Evolutionary conservation across 2,888 invertebrate genomes (phyloP).

Genomic region (Drosophila tanythrix): DNA sequence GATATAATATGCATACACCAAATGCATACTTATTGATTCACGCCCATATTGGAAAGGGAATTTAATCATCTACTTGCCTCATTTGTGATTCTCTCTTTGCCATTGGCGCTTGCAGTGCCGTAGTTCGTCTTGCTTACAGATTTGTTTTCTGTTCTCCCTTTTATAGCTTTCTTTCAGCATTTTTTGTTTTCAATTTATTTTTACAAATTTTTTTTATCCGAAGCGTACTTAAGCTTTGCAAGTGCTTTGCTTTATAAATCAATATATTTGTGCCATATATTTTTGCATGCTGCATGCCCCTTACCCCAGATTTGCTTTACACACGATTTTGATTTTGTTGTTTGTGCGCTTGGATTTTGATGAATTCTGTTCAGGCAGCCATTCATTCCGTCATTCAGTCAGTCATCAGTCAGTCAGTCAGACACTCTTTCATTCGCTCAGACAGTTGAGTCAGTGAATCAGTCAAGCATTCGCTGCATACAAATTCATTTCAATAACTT

Average conservation of each 20-base stretch:
- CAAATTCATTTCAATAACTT: constrained; percentile 79
- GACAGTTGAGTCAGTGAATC: constrained; percentile 43
- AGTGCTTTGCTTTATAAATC: constrained; percentile 72
- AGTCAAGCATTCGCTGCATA: constrained; percentile 57
- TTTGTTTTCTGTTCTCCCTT: constrained; percentile 42
- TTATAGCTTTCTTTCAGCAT: constrained; percentile 10
- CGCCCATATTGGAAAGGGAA: constrained; percentile 42
- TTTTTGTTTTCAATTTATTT: constrained; percentile 21
- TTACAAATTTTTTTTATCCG: constrained; percentile 16
- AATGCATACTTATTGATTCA: neutral
- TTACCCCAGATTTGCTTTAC: constrained; percentile 9
- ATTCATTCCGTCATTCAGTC: constrained; percentile 32
- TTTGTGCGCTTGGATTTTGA: constrained; percentile 54
- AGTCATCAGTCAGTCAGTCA: constrained; percentile 16
- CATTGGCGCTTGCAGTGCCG: constrained; percentile 58
- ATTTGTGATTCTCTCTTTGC: constrained; percentile 56
- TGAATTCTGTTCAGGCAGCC: constrained; percentile 45
- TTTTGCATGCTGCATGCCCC: constrained; percentile 49
- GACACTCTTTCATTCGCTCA: constrained; percentile 20
- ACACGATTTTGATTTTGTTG: constrained; percentile 32
- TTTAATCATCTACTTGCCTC: constrained; percentile 30
- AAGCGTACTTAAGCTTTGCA: constrained; percentile 66
- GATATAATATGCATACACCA: neutral
- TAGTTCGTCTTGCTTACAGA: constrained; percentile 64
- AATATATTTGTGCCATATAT: constrained; percentile 77